Percentiles rank a stretch among this genome's conserved stretches.
phyloP scores from a whole-genome alignment of 1,140 invertebrate species.

The Caenorhabditis remanei region DNA sequence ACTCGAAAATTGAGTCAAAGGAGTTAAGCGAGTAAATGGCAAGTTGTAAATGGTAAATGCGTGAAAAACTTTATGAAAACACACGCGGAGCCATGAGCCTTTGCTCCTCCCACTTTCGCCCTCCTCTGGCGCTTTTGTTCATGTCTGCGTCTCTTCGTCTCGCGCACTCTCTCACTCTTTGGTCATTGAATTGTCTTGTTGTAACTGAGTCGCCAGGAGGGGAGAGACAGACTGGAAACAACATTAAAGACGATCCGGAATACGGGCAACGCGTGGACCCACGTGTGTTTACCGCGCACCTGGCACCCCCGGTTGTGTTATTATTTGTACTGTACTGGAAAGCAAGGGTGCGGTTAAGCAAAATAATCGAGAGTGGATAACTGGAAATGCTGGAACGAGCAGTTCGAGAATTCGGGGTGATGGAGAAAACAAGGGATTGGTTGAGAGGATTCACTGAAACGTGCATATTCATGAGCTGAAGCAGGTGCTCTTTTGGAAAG shows the following conservation, averaged over 20 bases:
- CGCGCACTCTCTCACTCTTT: conserved; percentile 42
- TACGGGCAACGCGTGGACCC: conserved; percentile 35
- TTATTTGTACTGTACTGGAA: conserved; percentile 51
- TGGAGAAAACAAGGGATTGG: background rate
- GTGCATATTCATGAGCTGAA: conserved; percentile 5
- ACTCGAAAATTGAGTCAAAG: background rate
- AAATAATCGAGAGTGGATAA: background rate
- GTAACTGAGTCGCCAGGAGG: conserved; percentile 30
- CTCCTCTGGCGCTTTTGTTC: conserved; percentile 3
- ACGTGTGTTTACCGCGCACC: conserved; percentile 28
- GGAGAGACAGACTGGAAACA: conserved; percentile 19
- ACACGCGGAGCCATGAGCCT: background rate
- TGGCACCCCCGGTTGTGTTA: conserved; percentile 5
- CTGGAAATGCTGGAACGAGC: background rate
- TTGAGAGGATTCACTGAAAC: background rate
- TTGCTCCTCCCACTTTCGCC: conserved; percentile 11
- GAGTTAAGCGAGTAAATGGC: background rate
- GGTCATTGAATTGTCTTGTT: conserved; percentile 52
- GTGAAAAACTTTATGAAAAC: conserved; percentile 40
- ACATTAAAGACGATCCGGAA: conserved; percentile 52
- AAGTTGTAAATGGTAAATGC: conserved; percentile 29
- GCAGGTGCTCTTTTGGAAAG: background rate
- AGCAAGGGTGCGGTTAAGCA: conserved; percentile 22
- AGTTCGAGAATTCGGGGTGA: background rate
- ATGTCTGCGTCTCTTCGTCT: conserved; percentile 12